A percentile compares a stretch with the other conserved stretches of the same genome.
Conservation (phyloP, 2,797 vertebrate species). For the Megaceryle alcyon region DNA sequence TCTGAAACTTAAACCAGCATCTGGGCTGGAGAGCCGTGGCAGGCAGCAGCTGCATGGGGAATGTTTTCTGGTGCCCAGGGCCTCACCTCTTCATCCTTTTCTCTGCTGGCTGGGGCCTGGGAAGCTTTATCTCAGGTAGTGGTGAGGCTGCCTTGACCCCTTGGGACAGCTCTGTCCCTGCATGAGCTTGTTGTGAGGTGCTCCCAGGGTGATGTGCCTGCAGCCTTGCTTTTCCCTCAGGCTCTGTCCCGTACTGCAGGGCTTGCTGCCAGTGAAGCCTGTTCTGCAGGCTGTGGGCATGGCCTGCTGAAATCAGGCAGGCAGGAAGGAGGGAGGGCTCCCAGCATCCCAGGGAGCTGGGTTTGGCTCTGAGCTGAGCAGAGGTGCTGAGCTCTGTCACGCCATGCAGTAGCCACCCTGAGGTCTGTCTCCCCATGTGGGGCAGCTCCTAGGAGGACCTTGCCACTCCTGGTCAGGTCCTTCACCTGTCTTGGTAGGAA, state of each 20-base stretch:
- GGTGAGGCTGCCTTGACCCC: neutral
- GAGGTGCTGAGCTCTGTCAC: neutral
- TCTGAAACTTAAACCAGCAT: neutral
- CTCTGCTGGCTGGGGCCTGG: neutral
- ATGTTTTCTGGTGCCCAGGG: neutral
- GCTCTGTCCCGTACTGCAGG: neutral
- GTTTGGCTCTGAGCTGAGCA: neutral
- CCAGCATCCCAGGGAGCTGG: neutral
- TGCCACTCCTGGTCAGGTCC: too few species aligned
- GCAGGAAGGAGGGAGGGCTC: neutral
- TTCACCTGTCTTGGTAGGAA: neutral
- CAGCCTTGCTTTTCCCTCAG: neutral
- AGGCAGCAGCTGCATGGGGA: neutral
- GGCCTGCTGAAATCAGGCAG: neutral
- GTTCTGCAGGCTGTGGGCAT: slow-evolving; percentile 19
- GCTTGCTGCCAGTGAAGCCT: slow-evolving; percentile 13
- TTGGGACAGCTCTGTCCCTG: neutral
- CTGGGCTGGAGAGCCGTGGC: neutral
- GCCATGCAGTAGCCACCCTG: neutral
- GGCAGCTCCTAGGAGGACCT: neutral
- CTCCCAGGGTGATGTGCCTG: neutral
- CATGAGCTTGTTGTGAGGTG: neutral
- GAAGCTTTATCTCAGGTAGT: neutral
- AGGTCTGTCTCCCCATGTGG: neutral
- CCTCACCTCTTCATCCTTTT: neutral